Evolutionary conservation across 2,888 invertebrate genomes (phyloP).

Genomic region (Leistus spinibarbis): DNA sequence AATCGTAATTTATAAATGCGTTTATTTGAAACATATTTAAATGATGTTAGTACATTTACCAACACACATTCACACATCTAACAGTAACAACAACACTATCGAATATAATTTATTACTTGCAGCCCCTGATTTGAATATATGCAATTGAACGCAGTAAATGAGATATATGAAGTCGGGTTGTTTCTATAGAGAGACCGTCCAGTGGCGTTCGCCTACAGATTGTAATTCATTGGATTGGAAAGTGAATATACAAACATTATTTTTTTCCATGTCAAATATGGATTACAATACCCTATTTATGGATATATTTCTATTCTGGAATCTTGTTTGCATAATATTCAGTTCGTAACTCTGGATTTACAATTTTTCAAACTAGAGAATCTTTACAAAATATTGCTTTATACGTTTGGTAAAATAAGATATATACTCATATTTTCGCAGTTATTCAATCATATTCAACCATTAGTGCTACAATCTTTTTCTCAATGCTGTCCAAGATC

Average conservation of each 20-base stretch:
- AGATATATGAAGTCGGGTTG: conserved; percentile 22
- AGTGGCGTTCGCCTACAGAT: conserved; percentile 3
- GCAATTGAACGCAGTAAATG: conserved; percentile 28
- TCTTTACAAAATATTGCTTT: no score
- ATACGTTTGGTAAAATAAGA: no score
- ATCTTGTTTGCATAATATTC: no score
- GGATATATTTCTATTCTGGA: neutral
- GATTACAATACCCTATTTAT: neutral
- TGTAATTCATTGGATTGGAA: conserved; percentile 3
- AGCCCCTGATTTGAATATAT: conserved; percentile 26
- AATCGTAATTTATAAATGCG: conserved; percentile 15
- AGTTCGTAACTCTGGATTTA: no score
- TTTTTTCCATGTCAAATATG: no score
- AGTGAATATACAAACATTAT: neutral
- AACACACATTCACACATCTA: neutral
- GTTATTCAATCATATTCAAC: neutral
- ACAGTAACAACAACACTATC: conserved; percentile 14
- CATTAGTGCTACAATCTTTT: neutral
- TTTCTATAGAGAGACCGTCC: neutral
- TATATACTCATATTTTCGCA: no score
- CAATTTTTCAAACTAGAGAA: no score
- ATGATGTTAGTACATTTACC: conserved; percentile 23
- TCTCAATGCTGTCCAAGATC: no score
- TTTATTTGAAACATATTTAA: conserved; percentile 36
- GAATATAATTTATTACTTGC: conserved; percentile 31